Conservation (phyloP, 2,113 vertebrate species). For the Tylochromis polylepis region DNA sequence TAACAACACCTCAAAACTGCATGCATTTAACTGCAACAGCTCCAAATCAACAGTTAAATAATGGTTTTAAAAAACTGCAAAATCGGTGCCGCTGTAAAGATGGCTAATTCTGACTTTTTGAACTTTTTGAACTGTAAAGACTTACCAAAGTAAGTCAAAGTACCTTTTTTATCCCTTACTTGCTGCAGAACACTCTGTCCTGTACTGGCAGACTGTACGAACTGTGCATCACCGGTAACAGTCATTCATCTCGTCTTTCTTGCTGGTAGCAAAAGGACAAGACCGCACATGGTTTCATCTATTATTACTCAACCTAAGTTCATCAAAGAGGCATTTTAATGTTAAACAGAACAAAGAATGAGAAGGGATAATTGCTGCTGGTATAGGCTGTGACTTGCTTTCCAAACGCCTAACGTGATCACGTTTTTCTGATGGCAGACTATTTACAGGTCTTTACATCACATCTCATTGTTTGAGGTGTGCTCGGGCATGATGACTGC, state of each 20-base stretch:
- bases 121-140: not conserved
- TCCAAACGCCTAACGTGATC: not conserved
- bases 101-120: not conserved
- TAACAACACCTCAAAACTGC: not conserved
- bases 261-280: slow-evolving; percentile 21
- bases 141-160: not conserved
- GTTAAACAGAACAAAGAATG: not conserved
- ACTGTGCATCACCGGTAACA: not conserved
- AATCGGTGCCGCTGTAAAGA: not conserved
- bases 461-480: not conserved
- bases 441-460: not conserved
- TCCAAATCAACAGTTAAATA: not conserved
- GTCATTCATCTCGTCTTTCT: not conserved
- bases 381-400: slow-evolving; percentile 34
- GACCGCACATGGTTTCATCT: slow-evolving; percentile 30
- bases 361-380: slow-evolving; percentile 17
- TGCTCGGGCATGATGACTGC: not conserved
- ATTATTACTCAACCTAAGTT: slow-evolving; percentile 39
- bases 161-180: not conserved
- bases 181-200: not conserved
- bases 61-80: no score
- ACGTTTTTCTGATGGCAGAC: not conserved
- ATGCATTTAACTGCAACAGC: not conserved
- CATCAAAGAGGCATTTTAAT: slow-evolving; percentile 25
- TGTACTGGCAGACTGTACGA: not conserved